Base-by-base conservation (phyloP, 2,888 invertebrate species). In the Allygus modestus region DNA sequence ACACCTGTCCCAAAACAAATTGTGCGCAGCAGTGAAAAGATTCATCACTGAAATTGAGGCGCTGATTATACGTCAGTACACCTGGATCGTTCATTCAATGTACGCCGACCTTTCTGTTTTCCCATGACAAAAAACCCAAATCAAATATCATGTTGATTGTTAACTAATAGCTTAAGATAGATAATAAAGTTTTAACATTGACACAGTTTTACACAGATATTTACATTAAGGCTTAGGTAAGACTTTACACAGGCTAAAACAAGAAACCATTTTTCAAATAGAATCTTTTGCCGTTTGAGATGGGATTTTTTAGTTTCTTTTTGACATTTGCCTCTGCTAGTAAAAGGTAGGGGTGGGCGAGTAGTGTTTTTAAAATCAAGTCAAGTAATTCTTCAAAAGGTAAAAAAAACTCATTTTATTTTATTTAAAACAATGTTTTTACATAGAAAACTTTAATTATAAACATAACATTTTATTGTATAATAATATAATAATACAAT, bases 1-100 rank as follows among this genome's bases (percentile, higher is more conserved):
- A 77, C 77, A 77, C 77, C 77, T 77, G 77, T 77, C 77, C 77
- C 77, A 77, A 73, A 46, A 41, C 17, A 43, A 51, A 77, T 46
- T 77, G 77, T 77, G 77, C 77, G 51, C 20, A 11, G 73, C 77
- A 77, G 77, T 51, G 77, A 43, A 73, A 41, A 26, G 11, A 43
- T 1, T 28, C 46, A 43, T 46, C 77, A 77, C 77, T 77, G 77
- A 77, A 28, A 77, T 15, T 65, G 28, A 65, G 65, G 28, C 31
- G 28, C 17, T 65, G 28, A 9, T 15, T 31, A 11, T 9, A 65
- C 15, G 17, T 20, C 26, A 28, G 28, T 31, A 28, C 65, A 65
- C 65, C 65, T 65, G 31, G 65, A 65, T 65, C 65, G 65, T 65
- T 65, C 65, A 65, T 65, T 65, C 65, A 15, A 65, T 7, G 31